phyloP scores from a whole-genome alignment of 2,797 vertebrate genomes.

The Peromyscus attwateri region DNA sequence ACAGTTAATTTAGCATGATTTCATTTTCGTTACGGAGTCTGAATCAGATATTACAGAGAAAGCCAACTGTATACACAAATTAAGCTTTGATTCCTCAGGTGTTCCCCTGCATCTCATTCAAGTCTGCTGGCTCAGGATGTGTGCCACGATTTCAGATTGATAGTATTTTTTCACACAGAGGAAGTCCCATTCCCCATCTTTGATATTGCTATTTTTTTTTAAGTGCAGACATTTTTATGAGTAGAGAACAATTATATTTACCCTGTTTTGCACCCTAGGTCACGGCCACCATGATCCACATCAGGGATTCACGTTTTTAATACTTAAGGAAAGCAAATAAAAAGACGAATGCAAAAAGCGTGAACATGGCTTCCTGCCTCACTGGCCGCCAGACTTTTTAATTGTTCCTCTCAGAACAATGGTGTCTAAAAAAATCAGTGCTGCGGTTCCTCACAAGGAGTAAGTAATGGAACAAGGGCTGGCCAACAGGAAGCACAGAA shows the following conservation, averaged over 20 bases:
- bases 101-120: constrained; percentile 73
- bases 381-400: not conserved
- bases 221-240: constrained; percentile 46
- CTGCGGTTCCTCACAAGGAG: not conserved
- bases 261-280: constrained; percentile 76
- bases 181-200: constrained; percentile 60
- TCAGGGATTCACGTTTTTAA: not conserved
- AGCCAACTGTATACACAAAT: constrained; percentile 85
- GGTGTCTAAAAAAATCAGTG: not conserved
- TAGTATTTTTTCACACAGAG: constrained; percentile 60
- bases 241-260: constrained; percentile 70
- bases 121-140: constrained; percentile 41
- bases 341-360: not conserved
- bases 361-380: not conserved
- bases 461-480: not conserved
- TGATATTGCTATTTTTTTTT: constrained; percentile 51
- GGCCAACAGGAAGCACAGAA: not conserved
- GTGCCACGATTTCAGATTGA: constrained; percentile 26
- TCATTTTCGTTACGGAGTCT: constrained; percentile 88
- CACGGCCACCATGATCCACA: not conserved
- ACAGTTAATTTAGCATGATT: constrained; percentile 92
- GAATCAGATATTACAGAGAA: constrained; percentile 87
- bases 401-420: constrained; percentile 17
- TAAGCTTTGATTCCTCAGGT: constrained; percentile 83
- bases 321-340: constrained; percentile 4